Base-by-base conservation (phyloP, 2,797 vertebrate genomes). In the Acanthopagrus latus region DNA sequence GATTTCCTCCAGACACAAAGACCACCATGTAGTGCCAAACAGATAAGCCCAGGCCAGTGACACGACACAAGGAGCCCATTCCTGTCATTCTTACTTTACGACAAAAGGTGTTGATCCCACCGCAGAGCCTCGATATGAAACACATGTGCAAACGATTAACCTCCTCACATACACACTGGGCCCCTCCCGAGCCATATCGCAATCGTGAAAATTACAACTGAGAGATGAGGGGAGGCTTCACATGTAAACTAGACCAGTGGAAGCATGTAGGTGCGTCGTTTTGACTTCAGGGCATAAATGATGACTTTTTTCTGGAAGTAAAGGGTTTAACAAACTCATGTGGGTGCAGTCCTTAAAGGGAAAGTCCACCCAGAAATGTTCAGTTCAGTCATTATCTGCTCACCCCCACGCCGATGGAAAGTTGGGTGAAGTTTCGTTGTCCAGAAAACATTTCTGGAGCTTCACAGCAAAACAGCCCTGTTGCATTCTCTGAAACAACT, bases 1-100 rank as follows among this genome's bases (percentile, higher is more conserved):
- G 95, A 95, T 95, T 94, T 95, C 94, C 95, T 94, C 81, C 91
- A 95, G 92, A 95, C 93, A 94, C 92, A 94, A 94, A 93, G 90
- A 92, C 85, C 86, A 75, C 63, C 76, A 48, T 72, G 76, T 48
- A 47, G 76, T 78, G 88, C 83, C 86, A 89, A 86, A 86, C 65
- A 90, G 91, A 94, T 93, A 92, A 92, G 91, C 86, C 69, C 23
- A n/a, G 82, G 75, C 78, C 79, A 67, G 13, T 73, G 78, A 81
- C 67, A 86, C 43, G 79, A 78, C 81, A 85, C 78, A 78, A 72
- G 81, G 50, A 84, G 82, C 71, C 87, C 89, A 92, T 92, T 94
- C 93, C 90, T 93, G 91, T 90, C 89, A 92, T 93, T 94, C 92
- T 92, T 91, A 74, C 57, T 82, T 83, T 85, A 81, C 87, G 85